Evolutionary conservation across 53 echinoderm and acorn worm genomes (phyloP).

Genomic region (Zoroaster sp.): DNA sequence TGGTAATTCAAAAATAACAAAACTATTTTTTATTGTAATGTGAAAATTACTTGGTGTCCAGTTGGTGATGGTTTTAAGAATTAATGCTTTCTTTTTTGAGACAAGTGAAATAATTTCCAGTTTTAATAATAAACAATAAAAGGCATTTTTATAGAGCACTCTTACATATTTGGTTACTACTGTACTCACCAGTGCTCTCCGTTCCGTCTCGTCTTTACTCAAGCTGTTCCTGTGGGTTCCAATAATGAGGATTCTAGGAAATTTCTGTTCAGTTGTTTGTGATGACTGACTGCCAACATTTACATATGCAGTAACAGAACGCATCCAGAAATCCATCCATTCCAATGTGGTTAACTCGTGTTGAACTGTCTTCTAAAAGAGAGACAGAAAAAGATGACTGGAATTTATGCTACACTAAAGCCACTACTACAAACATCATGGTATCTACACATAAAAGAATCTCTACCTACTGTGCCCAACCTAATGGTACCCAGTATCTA

Average conservation of each 20-base stretch:
- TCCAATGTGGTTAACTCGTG: conserved; percentile 63
- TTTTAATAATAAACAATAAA: too few relatives aligned
- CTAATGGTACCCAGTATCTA: too few relatives aligned
- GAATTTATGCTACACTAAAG: not conserved
- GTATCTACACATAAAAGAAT: too few relatives aligned
- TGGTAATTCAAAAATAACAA: too few relatives aligned
- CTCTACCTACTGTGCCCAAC: too few relatives aligned
- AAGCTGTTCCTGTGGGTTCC: conserved; percentile 69
- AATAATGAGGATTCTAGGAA: conserved; percentile 63
- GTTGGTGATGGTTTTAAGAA: too few relatives aligned
- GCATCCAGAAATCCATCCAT: conserved; percentile 71
- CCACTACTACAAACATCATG: too few relatives aligned
- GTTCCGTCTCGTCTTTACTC: conserved; percentile 14
- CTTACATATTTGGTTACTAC: too few relatives aligned
- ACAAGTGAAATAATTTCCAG: too few relatives aligned
- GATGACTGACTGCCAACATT: not conserved
- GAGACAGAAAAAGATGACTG: not conserved
- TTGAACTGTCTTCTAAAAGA: not conserved
- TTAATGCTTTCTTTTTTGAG: too few relatives aligned
- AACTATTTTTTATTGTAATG: too few relatives aligned
- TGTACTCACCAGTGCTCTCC: conserved; percentile 40
- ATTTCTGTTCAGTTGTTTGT: conserved; percentile 48
- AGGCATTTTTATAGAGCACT: not conserved
- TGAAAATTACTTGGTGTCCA: too few relatives aligned
- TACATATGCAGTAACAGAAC: conserved; percentile 30